Base-by-base conservation (phyloP, 2,888 invertebrate species). In the Acrobasis repandana region DNA sequence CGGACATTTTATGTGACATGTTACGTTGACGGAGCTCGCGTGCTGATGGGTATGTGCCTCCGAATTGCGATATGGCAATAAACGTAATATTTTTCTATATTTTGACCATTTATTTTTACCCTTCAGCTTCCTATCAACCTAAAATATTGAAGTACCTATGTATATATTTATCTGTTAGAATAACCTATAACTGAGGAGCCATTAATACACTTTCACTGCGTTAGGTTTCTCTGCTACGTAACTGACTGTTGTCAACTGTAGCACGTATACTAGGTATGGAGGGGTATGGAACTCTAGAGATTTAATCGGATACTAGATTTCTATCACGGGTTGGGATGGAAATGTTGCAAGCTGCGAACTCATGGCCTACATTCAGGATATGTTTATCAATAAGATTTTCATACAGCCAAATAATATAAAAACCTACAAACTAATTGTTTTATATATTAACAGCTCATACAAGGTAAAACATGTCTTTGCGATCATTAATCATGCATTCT, bases 21-120 rank as follows among this genome's bases (percentile, higher is more conserved):
- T 90, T 87, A 90, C 90, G 91, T 92, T 90, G 90, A 85, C 91
- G 90, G 85, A 81, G 89, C 71, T 89, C 90, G 92, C 90, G 90
- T 90, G 86, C 86, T 79, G 72, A 74, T 57, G 63, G 72, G 87
- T 88, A 89, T 91, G 90, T 91, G 91, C 91, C 89, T 90, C 88
- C 89, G 90, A 88, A 91, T 92, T 92, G 92, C 90, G 74, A 75
- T 78, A 73, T 69, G 72, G 90, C 91, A 92, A 92, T 91, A 92
- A 92, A 92, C 90, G 92, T 92, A 86, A 90, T 88, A 83, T 86
- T 88, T 90, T 87, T 85, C 83, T 80, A 72, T 75, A 66, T 61
- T 67, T 73, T 75, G 72, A 78, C 78, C 61, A 52, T 65, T 68
- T 67, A 68, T 75, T 73, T 71, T 73, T 71, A 63, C 67, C 67